Evolutionary conservation across 1,140 invertebrate genomes (phyloP).

Genomic region (Sitobion miscanthi): DNA sequence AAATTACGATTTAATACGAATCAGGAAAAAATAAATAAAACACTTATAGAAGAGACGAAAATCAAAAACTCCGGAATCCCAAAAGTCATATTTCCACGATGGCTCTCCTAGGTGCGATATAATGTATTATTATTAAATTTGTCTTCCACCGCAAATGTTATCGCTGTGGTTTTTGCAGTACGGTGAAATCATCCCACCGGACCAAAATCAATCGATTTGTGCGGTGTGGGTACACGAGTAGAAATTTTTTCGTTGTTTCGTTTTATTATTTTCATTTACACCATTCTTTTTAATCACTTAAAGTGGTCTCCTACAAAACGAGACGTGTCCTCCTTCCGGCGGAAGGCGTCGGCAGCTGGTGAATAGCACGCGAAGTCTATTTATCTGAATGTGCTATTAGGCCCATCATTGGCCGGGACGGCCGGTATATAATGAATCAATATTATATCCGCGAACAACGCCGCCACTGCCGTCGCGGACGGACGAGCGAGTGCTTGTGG

Average conservation of each 20-base stretch:
- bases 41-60: not conserved
- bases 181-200: not conserved
- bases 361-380: constrained; percentile 6
- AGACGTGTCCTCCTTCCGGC: not conserved
- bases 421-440: constrained; percentile 51
- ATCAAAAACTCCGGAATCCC: not conserved
- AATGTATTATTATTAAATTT: not conserved
- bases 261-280: not conserved
- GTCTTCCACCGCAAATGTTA: not conserved
- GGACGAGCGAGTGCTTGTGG: not conserved
- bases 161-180: not conserved
- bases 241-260: not conserved
- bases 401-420: not conserved
- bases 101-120: not conserved
- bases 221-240: not conserved
- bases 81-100: not conserved
- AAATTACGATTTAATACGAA: not conserved
- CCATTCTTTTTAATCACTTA: constrained; percentile 26
- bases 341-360: not conserved
- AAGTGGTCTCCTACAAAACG: constrained; percentile 13
- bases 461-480: not conserved
- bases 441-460: constrained; percentile 14
- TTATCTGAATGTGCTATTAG: constrained; percentile 26
- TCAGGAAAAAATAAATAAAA: not conserved
- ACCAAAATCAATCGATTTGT: not conserved